Conservation (phyloP, 2,113 vertebrate species). For the Apteryx owenii region DNA sequence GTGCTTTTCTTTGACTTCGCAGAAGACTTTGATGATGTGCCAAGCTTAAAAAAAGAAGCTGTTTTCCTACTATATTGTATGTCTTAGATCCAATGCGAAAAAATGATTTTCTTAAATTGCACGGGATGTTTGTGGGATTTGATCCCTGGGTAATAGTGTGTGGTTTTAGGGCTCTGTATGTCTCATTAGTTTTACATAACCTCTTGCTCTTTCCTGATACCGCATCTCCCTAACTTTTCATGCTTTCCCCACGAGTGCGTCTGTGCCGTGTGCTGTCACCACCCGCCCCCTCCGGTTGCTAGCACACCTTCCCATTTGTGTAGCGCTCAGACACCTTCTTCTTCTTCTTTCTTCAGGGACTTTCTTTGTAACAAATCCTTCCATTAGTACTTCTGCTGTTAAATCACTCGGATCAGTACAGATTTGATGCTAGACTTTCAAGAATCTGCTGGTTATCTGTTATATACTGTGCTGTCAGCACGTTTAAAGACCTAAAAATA, state of each 20-base stretch:
- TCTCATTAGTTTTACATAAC: conserved; percentile 60
- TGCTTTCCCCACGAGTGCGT: neutral
- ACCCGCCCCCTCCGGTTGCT: fast-evolving
- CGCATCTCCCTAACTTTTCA: neutral
- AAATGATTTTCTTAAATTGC: conserved; percentile 44
- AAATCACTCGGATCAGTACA: neutral
- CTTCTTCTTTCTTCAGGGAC: neutral
- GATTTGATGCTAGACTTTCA: neutral
- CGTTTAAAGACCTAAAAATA: conserved; percentile 13
- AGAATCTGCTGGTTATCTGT: conserved; percentile 37
- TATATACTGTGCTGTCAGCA: conserved; percentile 16
- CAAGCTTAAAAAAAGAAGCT: conserved; percentile 12
- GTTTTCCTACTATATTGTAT: conserved; percentile 29
- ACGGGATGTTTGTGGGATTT: conserved; percentile 39
- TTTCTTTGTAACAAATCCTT: neutral
- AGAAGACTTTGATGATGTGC: conserved; percentile 44
- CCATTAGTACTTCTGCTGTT: neutral
- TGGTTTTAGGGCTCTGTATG: conserved; percentile 51
- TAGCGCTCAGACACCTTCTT: neutral
- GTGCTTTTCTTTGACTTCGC: conserved; percentile 44
- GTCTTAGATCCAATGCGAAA: conserved; percentile 54
- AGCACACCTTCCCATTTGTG: neutral
- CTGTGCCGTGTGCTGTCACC: conserved; percentile 2
- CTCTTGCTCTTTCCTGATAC: conserved; percentile 40
- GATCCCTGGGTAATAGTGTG: conserved; percentile 43